Evolutionary conservation across 1,140 invertebrate species (phyloP).

Genomic region (Eulimnadia texana): DNA sequence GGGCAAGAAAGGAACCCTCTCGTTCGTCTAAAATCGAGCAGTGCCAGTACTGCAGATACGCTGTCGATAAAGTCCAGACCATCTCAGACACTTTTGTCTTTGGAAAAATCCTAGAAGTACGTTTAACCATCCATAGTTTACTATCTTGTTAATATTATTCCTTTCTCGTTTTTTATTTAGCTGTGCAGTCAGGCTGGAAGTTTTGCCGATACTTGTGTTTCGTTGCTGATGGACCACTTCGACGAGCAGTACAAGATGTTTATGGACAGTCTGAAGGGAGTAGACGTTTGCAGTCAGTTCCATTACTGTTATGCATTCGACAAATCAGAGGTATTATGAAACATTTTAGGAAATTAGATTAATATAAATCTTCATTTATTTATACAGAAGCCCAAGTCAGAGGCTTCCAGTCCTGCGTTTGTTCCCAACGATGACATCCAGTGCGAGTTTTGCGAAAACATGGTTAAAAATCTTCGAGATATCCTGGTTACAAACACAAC

Average conservation of each 20-base stretch:
- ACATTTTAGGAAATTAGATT: too few relatives aligned
- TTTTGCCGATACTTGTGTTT: slow-evolving; percentile 60
- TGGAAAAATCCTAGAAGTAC: background rate
- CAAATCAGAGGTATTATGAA: background rate
- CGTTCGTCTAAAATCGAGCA: background rate
- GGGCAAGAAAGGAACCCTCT: background rate
- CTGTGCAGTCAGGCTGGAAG: slow-evolving; percentile 49
- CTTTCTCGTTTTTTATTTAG: slow-evolving; percentile 24
- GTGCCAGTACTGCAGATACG: background rate
- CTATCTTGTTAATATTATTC: background rate
- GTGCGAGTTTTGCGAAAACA: slow-evolving; percentile 70
- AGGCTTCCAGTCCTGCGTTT: background rate
- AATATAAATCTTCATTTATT: background rate
- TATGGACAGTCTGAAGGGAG: background rate
- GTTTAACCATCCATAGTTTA: background rate
- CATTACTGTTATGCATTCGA: background rate
- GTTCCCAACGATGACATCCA: slow-evolving; percentile 41
- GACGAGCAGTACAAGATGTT: background rate
- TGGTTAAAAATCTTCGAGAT: slow-evolving; percentile 61
- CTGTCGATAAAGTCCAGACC: background rate
- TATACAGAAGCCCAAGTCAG: background rate
- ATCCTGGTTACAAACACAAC: slow-evolving; percentile 72
- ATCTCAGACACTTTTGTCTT: background rate
- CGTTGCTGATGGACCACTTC: slow-evolving; percentile 51
- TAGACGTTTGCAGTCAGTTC: background rate